A percentile compares a stretch with the other conserved stretches of the same genome.
phyloP scores from a whole-genome alignment of 2,888 invertebrate genomes.

The Stenodema calcarata region DNA sequence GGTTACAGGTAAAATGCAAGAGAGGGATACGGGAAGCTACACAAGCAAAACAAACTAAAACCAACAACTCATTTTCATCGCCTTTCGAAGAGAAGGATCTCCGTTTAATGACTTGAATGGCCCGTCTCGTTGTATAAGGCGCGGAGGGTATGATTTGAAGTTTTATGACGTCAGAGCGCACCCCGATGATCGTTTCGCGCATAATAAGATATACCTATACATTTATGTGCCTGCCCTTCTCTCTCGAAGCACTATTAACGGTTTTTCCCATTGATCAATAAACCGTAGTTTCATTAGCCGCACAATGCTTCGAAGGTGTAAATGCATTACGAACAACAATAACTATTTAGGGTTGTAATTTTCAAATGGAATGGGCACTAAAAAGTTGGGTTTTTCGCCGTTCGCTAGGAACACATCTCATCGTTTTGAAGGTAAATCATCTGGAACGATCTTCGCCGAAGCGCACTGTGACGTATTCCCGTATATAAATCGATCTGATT shows the following conservation, averaged over 20 bases:
- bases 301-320: background rate
- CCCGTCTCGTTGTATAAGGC: background rate
- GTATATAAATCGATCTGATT: too few species aligned
- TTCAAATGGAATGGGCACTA: background rate
- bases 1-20: slow-evolving; percentile 3
- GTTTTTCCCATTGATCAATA: background rate
- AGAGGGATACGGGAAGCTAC: background rate
- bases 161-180: slow-evolving; percentile 2
- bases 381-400: background rate
- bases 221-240: background rate
- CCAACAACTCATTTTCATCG: slow-evolving; percentile 42
- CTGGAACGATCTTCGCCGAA: background rate
- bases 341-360: slow-evolving; percentile 2
- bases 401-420: background rate
- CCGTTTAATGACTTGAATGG: slow-evolving; percentile 20
- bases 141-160: background rate
- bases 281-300: background rate
- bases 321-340: background rate
- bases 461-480: background rate
- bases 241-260: background rate
- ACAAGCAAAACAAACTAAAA: slow-evolving; percentile 38
- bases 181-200: background rate
- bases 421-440: background rate
- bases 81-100: background rate
- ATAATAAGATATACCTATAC: slow-evolving; percentile 2